A percentile compares a stretch with the other conserved stretches of the same genome.
phyloP scores from a whole-genome alignment of 2,797 vertebrate species.

The Amazona finschi region DNA sequence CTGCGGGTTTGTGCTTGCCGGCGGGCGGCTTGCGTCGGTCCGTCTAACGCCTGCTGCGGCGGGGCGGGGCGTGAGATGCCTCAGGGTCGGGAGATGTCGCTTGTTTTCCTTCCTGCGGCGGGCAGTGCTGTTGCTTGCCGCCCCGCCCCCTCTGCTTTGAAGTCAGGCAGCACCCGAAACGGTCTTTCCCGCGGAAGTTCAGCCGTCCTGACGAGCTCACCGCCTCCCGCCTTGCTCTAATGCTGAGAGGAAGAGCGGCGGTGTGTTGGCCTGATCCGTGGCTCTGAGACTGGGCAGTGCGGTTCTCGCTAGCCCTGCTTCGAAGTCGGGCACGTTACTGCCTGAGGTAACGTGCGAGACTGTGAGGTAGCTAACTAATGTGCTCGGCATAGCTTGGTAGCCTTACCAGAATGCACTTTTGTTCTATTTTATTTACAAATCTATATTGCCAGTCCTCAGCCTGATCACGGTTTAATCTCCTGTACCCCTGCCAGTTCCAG shows the following conservation, averaged over 20 bases:
- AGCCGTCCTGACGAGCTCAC: accelerated
- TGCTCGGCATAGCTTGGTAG: too few relatives aligned
- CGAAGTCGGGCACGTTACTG: accelerated
- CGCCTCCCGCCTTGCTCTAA: accelerated
- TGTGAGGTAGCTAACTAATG: neutral
- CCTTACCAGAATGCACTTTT: accelerated
- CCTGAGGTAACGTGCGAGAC: neutral
- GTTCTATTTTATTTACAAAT: accelerated
- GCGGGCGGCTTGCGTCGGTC: too few relatives aligned
- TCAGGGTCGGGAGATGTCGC: accelerated
- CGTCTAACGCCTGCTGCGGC: neutral
- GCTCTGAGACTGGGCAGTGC: neutral
- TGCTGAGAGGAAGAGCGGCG: neutral
- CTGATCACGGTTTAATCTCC: neutral
- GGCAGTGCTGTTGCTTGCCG: neutral
- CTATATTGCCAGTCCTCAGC: neutral
- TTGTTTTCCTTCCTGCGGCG: too few relatives aligned
- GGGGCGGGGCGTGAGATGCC: too few relatives aligned
- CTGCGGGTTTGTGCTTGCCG: accelerated
- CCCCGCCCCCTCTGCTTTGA: accelerated
- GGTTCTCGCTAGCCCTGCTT: too few relatives aligned
- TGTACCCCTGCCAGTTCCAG: neutral
- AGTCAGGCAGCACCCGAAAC: accelerated
- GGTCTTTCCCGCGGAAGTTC: accelerated
- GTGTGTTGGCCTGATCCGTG: neutral